phyloP scores from a whole-genome alignment of 2,888 invertebrate genomes.

The Eupithecia insigniata region DNA sequence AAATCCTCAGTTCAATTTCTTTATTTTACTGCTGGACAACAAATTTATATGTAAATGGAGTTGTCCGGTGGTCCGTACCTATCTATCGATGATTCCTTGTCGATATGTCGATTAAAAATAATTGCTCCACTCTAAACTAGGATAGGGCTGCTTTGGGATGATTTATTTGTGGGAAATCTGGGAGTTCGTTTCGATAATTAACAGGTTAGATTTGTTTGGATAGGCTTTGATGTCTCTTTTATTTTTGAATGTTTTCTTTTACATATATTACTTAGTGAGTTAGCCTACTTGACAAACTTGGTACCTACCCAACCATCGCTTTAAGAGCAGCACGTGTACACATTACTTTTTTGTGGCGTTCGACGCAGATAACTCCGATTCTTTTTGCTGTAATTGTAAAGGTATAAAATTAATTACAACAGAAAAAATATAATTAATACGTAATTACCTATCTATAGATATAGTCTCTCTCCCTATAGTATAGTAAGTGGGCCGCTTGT shows the following conservation, averaged over 20 bases:
- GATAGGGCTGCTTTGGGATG: slow-evolving; percentile 46
- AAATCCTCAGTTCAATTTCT: slow-evolving; percentile 73
- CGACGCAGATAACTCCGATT: too few relatives aligned
- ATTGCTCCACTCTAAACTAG: slow-evolving; percentile 55
- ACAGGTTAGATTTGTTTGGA: slow-evolving; percentile 24
- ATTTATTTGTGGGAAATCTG: slow-evolving; percentile 40
- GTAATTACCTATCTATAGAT: neutral
- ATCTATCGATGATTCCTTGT: slow-evolving; percentile 52
- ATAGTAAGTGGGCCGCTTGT: neutral
- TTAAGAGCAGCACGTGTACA: too few relatives aligned
- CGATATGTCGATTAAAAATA: slow-evolving; percentile 62
- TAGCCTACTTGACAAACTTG: too few relatives aligned
- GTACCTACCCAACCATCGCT: too few relatives aligned
- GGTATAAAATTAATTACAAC: too few relatives aligned
- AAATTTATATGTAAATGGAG: slow-evolving; percentile 82
- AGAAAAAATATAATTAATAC: too few relatives aligned
- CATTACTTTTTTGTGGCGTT: too few relatives aligned
- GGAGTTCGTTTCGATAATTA: slow-evolving; percentile 25
- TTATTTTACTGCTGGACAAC: slow-evolving; percentile 81
- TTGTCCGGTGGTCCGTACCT: slow-evolving; percentile 71
- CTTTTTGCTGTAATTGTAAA: too few relatives aligned
- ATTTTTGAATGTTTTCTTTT: neutral
- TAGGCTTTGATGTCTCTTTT: slow-evolving; percentile 26
- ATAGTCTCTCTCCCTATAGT: too few relatives aligned
- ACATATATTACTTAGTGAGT: neutral